Percentiles rank a stretch among this genome's conserved stretches.
Evolutionary conservation across 2,888 invertebrate genomes (phyloP).

Genomic region (Lysandra coridon): DNA sequence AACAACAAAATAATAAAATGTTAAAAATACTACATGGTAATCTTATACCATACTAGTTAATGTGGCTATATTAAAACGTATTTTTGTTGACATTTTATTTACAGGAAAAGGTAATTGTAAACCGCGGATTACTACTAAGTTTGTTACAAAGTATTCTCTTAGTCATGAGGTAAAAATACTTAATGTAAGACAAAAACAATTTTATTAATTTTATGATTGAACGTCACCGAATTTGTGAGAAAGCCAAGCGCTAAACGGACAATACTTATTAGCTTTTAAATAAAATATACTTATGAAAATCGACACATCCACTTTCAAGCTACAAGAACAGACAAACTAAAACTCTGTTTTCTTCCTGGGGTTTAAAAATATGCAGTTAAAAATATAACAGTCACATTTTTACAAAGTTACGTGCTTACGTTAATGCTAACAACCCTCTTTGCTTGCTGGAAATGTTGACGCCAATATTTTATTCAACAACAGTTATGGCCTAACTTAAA

Average conservation of each 20-base stretch:
- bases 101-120: too few relatives aligned
- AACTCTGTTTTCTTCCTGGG: not conserved
- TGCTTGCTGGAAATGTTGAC: not conserved
- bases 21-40: not conserved
- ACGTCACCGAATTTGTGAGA: too few relatives aligned
- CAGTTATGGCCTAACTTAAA: conserved; percentile 6
- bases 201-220: too few relatives aligned
- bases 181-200: too few relatives aligned
- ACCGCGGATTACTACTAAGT: too few relatives aligned
- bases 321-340: too few relatives aligned
- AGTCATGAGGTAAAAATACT: too few relatives aligned
- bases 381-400: not conserved
- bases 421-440: not conserved
- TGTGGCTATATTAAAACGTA: not conserved
- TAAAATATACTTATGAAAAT: not conserved
- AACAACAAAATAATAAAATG: not conserved
- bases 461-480: conserved; percentile 13
- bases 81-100: not conserved
- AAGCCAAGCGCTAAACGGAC: too few relatives aligned
- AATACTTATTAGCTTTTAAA: not conserved
- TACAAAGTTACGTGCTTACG: not conserved
- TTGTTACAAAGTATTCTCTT: too few relatives aligned
- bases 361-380: not conserved
- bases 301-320: too few relatives aligned
- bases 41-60: not conserved